These are phyloP conservation scores for Plagiodera versicolora DNA, from an alignment of 2,888 invertebrate species.

Conservation along the genomic window DNA sequence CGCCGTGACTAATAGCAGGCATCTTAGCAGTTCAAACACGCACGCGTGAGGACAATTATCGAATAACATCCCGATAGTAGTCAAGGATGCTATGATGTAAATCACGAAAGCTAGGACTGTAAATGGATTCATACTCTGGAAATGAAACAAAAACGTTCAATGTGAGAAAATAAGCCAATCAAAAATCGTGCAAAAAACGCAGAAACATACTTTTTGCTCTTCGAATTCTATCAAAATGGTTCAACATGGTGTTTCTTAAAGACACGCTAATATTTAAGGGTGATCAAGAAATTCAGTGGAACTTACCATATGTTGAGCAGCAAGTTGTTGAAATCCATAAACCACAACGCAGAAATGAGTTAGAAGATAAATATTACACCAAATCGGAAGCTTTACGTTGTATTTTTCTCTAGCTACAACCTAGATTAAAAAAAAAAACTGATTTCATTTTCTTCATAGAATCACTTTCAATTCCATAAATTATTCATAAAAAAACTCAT, in stretches of 20 bases:
- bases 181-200: too few relatives aligned
- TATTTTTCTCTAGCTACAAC: slow-evolving; percentile 67
- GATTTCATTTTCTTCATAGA: too few relatives aligned
- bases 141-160: slow-evolving; percentile 40
- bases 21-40: slow-evolving; percentile 66
- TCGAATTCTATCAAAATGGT: too few relatives aligned
- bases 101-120: slow-evolving; percentile 62
- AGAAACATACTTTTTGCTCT: too few relatives aligned
- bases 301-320: slow-evolving; percentile 64
- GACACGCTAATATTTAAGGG: too few relatives aligned
- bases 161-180: too few relatives aligned
- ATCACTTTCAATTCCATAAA: too few relatives aligned
- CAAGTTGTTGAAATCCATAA: slow-evolving; percentile 68
- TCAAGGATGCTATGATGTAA: slow-evolving; percentile 69
- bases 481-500: too few relatives aligned
- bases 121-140: slow-evolving; percentile 65
- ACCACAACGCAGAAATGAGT: slow-evolving; percentile 69
- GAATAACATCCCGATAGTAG: slow-evolving; percentile 71
- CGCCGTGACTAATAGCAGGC: slow-evolving; percentile 60
- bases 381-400: slow-evolving; percentile 65
- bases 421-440: slow-evolving; percentile 52
- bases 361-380: slow-evolving; percentile 69
- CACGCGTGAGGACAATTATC: slow-evolving; percentile 67
- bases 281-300: neutral
- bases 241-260: too few relatives aligned